These are phyloP conservation scores for Prietella phreatophila DNA, from an alignment of 2,113 vertebrate species.

Conservation along the genomic window DNA sequence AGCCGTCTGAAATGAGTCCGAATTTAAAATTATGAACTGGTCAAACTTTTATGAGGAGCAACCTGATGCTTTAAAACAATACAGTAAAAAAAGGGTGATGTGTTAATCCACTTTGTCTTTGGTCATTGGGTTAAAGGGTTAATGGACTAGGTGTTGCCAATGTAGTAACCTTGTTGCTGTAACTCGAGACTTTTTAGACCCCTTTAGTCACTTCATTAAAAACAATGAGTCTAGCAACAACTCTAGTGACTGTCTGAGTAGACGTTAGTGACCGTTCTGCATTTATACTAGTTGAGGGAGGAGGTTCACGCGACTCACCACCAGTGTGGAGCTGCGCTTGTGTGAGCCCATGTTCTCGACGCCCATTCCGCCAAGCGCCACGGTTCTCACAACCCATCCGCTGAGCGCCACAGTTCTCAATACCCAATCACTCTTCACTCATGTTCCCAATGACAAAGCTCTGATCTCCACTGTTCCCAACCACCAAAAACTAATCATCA, in stretches of 20 bases:
- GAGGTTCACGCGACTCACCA: not conserved
- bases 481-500: no score
- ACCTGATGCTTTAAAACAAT: not conserved
- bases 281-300: not conserved
- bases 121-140: not conserved
- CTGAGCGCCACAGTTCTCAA: no score
- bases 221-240: not conserved
- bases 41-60: not conserved
- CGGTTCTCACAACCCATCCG: not conserved
- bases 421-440: no score
- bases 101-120: not conserved
- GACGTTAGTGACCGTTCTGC: no score
- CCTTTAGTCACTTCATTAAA: no score
- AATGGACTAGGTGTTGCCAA: no score
- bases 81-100: no score
- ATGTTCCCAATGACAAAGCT: no score
- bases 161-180: no score
- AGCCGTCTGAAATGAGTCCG: constrained; percentile 64
- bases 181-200: no score
- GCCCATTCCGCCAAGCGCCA: not conserved
- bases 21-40: not conserved
- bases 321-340: not conserved
- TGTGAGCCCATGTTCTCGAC: not conserved
- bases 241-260: not conserved
- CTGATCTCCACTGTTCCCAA: no score